phyloP scores from a whole-genome alignment of 1,140 invertebrate species.

The Venustaconcha ellipsiformis region DNA sequence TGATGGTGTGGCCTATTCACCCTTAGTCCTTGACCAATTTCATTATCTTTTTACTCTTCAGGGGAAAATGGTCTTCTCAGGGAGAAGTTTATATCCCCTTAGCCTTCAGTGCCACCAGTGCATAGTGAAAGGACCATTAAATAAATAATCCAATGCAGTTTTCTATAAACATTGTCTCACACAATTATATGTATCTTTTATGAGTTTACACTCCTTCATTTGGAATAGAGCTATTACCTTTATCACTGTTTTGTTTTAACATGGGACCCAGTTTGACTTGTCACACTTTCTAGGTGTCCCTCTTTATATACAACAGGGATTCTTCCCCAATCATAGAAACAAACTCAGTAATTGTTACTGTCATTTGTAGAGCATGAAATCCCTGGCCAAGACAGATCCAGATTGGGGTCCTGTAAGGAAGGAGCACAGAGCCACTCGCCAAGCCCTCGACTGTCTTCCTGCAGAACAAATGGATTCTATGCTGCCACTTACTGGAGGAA shows the following conservation, averaged over 20 bases:
- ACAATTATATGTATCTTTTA: not conserved
- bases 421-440: constrained; percentile 33
- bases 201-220: not conserved
- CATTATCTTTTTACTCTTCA: no score
- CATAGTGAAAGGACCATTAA: no score
- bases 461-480: constrained; percentile 13
- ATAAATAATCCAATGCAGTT: not conserved
- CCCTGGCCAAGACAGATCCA: constrained; percentile 36
- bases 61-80: no score
- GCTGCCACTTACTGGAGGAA: constrained; percentile 10
- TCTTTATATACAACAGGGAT: not conserved
- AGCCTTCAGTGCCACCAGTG: no score
- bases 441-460: constrained; percentile 13
- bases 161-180: not conserved
- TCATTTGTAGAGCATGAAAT: constrained; percentile 42
- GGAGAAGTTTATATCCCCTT: no score
- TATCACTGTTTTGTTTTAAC: not conserved
- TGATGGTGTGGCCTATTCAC: no score
- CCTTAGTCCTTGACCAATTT: no score
- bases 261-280: not conserved
- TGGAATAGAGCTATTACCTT: not conserved
- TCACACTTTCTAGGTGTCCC: no score
- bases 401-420: constrained; percentile 64
- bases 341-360: not conserved
- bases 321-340: not conserved